A percentile compares a stretch with the other conserved stretches of the same genome.
Conservation (phyloP, 2,888 invertebrate species). For the Argyresthia goedartella region DNA sequence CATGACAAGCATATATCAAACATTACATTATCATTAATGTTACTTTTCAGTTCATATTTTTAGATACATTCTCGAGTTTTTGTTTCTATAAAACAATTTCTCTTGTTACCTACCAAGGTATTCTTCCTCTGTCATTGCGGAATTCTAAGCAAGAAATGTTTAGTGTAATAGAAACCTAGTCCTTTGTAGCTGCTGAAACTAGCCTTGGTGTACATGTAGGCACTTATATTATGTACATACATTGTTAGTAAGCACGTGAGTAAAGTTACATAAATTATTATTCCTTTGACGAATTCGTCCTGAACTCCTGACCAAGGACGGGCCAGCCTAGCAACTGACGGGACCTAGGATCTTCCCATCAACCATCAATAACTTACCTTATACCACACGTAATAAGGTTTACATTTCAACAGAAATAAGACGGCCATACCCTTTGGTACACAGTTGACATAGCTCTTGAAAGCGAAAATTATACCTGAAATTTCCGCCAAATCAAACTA, state of each 20-base stretch:
- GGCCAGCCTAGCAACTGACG: slow-evolving; percentile 27
- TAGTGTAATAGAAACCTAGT: no score
- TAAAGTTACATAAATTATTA: slow-evolving; percentile 68
- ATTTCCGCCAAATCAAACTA: not conserved
- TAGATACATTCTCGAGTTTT: no score
- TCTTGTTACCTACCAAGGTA: no score
- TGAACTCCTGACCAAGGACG: slow-evolving; percentile 64
- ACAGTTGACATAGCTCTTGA: slow-evolving; percentile 38
- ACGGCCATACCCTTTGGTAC: slow-evolving; percentile 27
- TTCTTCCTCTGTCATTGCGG: no score
- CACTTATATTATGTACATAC: not conserved
- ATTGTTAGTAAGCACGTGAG: slow-evolving; percentile 3
- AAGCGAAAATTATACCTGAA: slow-evolving; percentile 66
- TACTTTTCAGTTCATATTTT: no score
- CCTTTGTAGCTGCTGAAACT: no score
- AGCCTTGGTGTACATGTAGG: not conserved
- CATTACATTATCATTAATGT: no score
- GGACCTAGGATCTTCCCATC: slow-evolving; percentile 38
- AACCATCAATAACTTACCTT: slow-evolving; percentile 10
- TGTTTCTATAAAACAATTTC: no score
- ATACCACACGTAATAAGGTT: not conserved
- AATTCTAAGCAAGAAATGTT: no score
- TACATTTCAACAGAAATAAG: slow-evolving; percentile 5
- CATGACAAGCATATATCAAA: no score
- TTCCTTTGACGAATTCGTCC: slow-evolving; percentile 66